Percentiles rank a stretch among this genome's conserved stretches.
phyloP scores from a whole-genome alignment of 2,888 invertebrate genomes.

The Chalcosyrphus nemorum region DNA sequence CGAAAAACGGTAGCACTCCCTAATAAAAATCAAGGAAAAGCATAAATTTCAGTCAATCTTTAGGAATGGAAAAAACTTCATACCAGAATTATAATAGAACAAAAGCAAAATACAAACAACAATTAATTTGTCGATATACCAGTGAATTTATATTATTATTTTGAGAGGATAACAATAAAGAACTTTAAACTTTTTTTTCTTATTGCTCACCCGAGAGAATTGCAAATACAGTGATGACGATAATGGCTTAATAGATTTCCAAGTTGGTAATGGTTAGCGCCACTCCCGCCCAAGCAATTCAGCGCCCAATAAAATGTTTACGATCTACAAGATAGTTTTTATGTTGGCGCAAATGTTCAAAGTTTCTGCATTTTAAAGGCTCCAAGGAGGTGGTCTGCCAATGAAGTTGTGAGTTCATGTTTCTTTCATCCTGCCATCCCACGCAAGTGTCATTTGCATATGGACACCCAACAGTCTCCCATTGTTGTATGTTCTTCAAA shows the following conservation, averaged over 20 bases:
- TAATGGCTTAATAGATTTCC: constrained; percentile 51
- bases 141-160: constrained; percentile 14
- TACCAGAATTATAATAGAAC: no score
- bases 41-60: no score
- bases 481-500: constrained; percentile 20
- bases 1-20: no score
- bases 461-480: neutral
- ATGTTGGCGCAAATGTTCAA: constrained; percentile 37
- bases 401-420: neutral
- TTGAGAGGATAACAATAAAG: constrained; percentile 4
- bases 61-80: no score
- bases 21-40: no score
- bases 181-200: neutral
- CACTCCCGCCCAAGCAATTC: constrained; percentile 31
- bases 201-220: neutral
- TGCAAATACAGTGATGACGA: constrained; percentile 9
- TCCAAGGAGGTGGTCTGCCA: constrained; percentile 11
- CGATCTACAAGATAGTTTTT: constrained; percentile 63
- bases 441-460: neutral
- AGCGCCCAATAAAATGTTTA: constrained; percentile 60
- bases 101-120: no score
- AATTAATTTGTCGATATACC: no score
- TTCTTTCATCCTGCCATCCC: neutral
- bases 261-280: constrained; percentile 24
- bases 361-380: constrained; percentile 21